These are phyloP conservation scores for Saxidomus purpurata DNA, from an alignment of 1,140 invertebrate species.

Conservation along the genomic window DNA sequence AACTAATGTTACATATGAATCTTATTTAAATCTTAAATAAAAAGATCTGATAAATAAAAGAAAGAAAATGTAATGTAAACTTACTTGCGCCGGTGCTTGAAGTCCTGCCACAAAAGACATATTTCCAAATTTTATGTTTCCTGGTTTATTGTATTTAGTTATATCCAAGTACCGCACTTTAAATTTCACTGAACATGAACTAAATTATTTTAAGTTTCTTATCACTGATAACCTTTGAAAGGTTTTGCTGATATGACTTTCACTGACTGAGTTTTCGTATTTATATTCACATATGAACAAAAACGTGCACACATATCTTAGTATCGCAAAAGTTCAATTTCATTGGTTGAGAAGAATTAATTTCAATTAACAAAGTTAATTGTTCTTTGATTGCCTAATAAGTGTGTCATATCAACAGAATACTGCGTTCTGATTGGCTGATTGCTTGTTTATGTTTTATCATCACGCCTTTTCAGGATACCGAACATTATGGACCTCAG, in stretches of 20 bases:
- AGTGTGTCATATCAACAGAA: constrained; percentile 40
- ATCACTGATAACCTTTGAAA: constrained; percentile 17
- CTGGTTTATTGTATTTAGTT: neutral
- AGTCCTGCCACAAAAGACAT: neutral
- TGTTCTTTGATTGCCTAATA: neutral
- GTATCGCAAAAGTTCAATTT: neutral
- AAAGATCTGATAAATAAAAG: too few species aligned
- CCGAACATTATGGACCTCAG: neutral
- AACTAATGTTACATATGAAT: too few species aligned
- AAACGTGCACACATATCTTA: neutral
- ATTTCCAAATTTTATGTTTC: neutral
- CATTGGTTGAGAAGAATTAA: constrained; percentile 41
- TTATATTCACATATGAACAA: constrained; percentile 3
- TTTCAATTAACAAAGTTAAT: constrained; percentile 46
- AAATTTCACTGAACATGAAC: neutral
- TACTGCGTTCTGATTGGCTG: constrained; percentile 6
- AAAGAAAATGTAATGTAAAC: too few species aligned
- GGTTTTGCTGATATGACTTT: constrained; percentile 9
- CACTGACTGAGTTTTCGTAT: neutral
- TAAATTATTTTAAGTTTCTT: constrained; percentile 17
- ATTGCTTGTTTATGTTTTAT: constrained; percentile 23
- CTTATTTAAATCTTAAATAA: too few species aligned
- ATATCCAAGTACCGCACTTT: constrained; percentile 3
- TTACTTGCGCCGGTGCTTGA: constrained; percentile 4
- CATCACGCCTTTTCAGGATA: constrained; percentile 35